These are phyloP conservation scores for Melanostoma mellinum DNA, from an alignment of 2,888 invertebrate genomes.

Conservation along the genomic window DNA sequence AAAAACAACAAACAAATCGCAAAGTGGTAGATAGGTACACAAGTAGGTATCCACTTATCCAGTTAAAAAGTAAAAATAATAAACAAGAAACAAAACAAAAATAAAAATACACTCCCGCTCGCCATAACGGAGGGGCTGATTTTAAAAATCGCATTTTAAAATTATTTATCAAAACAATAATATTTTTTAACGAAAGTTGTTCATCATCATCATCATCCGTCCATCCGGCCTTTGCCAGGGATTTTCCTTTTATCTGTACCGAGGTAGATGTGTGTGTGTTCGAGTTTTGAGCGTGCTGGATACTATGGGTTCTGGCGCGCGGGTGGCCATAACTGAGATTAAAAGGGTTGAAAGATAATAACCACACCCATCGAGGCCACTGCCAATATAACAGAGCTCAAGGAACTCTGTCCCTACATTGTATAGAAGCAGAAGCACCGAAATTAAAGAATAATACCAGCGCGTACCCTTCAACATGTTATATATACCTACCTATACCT, in stretches of 20 bases:
- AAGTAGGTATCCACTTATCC: conserved; percentile 17
- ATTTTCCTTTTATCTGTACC: not conserved
- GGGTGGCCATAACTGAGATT: conserved; percentile 2
- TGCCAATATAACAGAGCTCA: not conserved
- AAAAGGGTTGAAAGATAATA: conserved; percentile 53
- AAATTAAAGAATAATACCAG: conserved; percentile 49
- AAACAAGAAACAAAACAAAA: conserved; percentile 39
- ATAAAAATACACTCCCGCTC: conserved; percentile 51
- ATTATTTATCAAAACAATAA: conserved; percentile 72
- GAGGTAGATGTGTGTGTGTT: not conserved
- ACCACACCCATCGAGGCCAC: conserved; percentile 57
- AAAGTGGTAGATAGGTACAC: conserved; percentile 44
- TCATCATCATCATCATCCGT: conserved; percentile 57
- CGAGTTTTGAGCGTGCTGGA: not conserved
- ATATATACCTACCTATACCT: not conserved
- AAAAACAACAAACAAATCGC: conserved; percentile 67
- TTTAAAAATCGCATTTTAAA: conserved; percentile 71
- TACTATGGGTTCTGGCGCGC: too few relatives aligned
- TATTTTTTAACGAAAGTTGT: conserved; percentile 71
- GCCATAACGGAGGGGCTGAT: conserved; percentile 37
- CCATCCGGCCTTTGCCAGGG: conserved; percentile 3
- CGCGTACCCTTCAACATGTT: not conserved
- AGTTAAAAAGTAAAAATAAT: conserved; percentile 29
- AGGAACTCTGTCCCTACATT: conserved; percentile 2
- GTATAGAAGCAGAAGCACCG: conserved; percentile 13